Percentiles rank a stretch among this genome's conserved stretches.
Evolutionary conservation across 92 coral and sea anemone genomes (phyloP).

Genomic region (Phenganax stokvisi): DNA sequence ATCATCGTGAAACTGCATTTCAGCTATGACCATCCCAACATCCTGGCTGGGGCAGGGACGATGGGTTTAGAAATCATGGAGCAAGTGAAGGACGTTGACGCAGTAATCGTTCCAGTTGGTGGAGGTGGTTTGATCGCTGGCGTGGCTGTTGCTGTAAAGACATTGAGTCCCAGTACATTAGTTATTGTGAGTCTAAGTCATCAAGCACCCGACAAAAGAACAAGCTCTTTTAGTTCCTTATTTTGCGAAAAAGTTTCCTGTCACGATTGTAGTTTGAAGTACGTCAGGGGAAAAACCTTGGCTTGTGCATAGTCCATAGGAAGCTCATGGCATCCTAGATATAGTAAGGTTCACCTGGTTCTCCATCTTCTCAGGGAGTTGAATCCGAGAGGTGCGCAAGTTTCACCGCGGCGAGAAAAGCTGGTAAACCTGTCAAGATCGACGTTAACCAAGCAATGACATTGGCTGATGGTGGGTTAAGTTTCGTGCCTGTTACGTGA

Average conservation of each 20-base stretch:
- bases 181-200: slow-evolving; percentile 56
- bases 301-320: no score
- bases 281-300: no score
- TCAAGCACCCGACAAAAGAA: no score
- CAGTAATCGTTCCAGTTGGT: slow-evolving; percentile 74
- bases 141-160: slow-evolving; percentile 69
- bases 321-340: no score
- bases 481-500: neutral
- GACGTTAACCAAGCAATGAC: slow-evolving; percentile 67
- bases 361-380: slow-evolving; percentile 54
- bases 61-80: slow-evolving; percentile 80
- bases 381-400: slow-evolving; percentile 83
- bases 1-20: neutral
- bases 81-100: slow-evolving; percentile 67
- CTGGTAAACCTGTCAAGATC: slow-evolving; percentile 65
- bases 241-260: neutral
- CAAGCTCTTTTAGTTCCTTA: no score
- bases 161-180: slow-evolving; percentile 64
- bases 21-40: slow-evolving; percentile 77
- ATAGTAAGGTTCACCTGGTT: neutral
- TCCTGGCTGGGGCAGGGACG: slow-evolving; percentile 78
- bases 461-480: slow-evolving; percentile 62
- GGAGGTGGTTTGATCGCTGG: slow-evolving; percentile 86
- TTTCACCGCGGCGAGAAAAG: slow-evolving; percentile 76
- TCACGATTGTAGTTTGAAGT: no score